Conservation (phyloP, 2,888 invertebrate species). For the Pilophorus perplexus region DNA sequence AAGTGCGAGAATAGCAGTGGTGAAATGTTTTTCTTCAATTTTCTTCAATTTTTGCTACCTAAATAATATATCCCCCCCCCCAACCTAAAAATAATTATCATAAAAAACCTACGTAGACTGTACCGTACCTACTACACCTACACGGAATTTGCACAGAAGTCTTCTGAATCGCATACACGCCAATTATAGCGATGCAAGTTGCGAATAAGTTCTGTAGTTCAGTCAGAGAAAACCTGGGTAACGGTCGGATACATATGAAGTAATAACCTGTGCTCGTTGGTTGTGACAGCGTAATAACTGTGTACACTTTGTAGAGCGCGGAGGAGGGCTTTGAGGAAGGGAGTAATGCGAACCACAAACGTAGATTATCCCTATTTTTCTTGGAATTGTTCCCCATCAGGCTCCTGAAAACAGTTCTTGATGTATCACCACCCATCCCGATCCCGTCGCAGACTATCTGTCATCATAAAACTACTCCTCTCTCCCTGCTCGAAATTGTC, state of each 20-base stretch:
- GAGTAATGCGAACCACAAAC: neutral
- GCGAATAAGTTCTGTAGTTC: too few species aligned
- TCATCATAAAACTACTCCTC: neutral
- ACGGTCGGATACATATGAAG: neutral
- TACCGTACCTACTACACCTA: too few species aligned
- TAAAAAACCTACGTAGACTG: too few species aligned
- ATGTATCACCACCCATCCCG: neutral
- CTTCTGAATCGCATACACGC: too few species aligned
- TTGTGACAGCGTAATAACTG: neutral
- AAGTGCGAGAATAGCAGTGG: too few species aligned
- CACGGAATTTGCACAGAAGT: too few species aligned
- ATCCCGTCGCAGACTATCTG: neutral
- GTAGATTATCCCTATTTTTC: neutral
- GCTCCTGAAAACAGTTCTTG: neutral
- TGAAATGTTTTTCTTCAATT: too few species aligned
- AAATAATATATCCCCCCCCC: too few species aligned
- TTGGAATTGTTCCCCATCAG: neutral
- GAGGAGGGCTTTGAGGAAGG: neutral
- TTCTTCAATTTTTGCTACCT: too few species aligned
- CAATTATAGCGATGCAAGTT: too few species aligned
- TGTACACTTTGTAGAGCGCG: neutral
- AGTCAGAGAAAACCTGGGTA: neutral
- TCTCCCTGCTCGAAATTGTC: too few species aligned
- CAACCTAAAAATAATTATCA: too few species aligned
- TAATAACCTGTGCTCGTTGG: neutral